phyloP scores from a whole-genome alignment of 2,888 invertebrate species.

The Aphodius granarius region DNA sequence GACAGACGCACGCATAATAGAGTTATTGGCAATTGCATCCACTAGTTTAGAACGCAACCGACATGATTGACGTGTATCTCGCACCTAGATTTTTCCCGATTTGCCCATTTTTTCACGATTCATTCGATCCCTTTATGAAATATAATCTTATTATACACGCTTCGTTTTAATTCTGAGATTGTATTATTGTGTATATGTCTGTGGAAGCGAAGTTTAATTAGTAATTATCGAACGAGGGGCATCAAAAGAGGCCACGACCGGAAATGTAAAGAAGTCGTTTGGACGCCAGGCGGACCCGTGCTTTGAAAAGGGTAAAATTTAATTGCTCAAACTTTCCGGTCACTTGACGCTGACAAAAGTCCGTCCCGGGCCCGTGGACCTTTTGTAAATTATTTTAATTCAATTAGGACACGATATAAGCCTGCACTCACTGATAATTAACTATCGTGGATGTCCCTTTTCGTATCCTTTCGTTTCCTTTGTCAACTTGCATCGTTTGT shows the following conservation, averaged over 20 bases:
- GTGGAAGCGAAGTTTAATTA: background rate
- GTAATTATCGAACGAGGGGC: slow-evolving; percentile 5
- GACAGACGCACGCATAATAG: background rate
- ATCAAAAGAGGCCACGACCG: background rate
- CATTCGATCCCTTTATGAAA: background rate
- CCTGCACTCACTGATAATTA: background rate
- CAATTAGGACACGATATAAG: slow-evolving; percentile 4
- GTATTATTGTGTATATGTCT: background rate
- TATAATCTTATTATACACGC: background rate
- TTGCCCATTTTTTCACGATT: background rate
- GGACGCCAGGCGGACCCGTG: slow-evolving; percentile 1
- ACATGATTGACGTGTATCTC: background rate
- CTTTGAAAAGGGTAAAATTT: slow-evolving; percentile 30
- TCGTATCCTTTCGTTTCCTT: background rate
- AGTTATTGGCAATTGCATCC: background rate
- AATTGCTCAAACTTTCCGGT: slow-evolving; percentile 36
- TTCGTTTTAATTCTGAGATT: no score
- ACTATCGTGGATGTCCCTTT: background rate
- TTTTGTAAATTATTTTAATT: slow-evolving; percentile 23
- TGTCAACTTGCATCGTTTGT: background rate
- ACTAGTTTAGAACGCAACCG: background rate
- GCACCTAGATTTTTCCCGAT: background rate
- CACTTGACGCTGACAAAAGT: slow-evolving; percentile 30
- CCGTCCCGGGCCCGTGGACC: slow-evolving; percentile 16
- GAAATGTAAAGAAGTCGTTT: slow-evolving; percentile 19